Base-by-base conservation (phyloP, 2,888 invertebrate genomes). In the Zygothrica quintamaculata region DNA sequence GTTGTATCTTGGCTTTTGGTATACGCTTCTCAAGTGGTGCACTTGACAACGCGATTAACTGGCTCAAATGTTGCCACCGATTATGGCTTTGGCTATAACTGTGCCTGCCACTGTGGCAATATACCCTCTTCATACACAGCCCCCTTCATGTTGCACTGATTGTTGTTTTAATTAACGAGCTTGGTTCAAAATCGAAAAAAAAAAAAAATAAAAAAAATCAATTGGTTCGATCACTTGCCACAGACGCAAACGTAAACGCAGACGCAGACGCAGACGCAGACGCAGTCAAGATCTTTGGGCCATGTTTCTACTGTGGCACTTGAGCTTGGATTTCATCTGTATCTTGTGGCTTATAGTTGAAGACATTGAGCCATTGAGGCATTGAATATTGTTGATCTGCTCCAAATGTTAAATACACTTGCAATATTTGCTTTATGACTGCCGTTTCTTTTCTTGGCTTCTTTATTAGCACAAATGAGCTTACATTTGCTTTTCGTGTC, bases 141-240 rank as follows among this genome's bases (percentile, higher is more conserved):
- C 48, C 34, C 12, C 52, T 53, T 50, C 44, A 43, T 33, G 52
- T 37, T 66, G 66, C 73, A 76, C 69, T 59, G 77, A 79, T 78
- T 78, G 78, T 78, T 78, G 78, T 79, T 78, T 78, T 78, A 80
- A 84, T 78, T 78, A 78, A 78, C 84, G 84, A 78, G 80, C 77
- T 84, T 58, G 43, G 33, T 36, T 48, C 50, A 56, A n/a, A n/a
- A n/a, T n/a, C 47, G n/a, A n/a, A n/a, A n/a, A n/a, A n/a, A n/a
- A n/a, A n/a, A n/a, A n/a, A n/a, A n/a, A n/a, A n/a, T n/a, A n/a
- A n/a, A n/a, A n/a, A 55, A 64, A 74, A 71, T 66, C 78, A 74
- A 80, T 77, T 81, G 81, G 57, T 74, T 67, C 43, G 15, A 18
- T 50, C 42, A 46, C 26, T 42, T 5, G 42, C 44, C 8, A 5